phyloP scores from a whole-genome alignment of 2,797 vertebrate species.

The Cottoperca gobio region DNA sequence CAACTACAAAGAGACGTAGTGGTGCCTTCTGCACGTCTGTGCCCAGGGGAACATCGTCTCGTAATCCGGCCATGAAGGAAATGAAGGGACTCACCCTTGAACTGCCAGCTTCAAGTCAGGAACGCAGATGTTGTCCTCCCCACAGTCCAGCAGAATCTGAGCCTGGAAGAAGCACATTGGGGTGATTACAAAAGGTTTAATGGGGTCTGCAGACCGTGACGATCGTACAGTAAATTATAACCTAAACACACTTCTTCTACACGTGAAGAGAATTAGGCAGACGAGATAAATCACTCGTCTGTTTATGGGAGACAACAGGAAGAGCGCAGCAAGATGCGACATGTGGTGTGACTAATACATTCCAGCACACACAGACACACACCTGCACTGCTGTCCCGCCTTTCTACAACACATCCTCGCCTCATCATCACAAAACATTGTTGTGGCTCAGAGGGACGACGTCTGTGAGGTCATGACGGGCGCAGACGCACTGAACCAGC shows the following conservation, averaged over 20 bases:
- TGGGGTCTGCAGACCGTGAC: not conserved
- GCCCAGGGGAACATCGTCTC: too few species aligned
- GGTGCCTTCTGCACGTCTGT: too few species aligned
- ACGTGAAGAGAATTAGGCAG: conserved; percentile 33
- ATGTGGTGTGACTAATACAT: conserved; percentile 71
- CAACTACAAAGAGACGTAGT: too few species aligned
- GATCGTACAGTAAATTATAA: not conserved
- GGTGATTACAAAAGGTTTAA: conserved; percentile 28
- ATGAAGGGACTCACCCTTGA: conserved; percentile 84
- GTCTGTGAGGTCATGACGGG: conserved; percentile 61
- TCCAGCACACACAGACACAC: conserved; percentile 53
- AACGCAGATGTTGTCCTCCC: conserved; percentile 95
- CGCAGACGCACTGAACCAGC: conserved; percentile 50
- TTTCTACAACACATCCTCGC: conserved; percentile 52
- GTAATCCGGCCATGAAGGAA: conserved; percentile 16
- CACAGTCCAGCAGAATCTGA: conserved; percentile 94
- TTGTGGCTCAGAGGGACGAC: conserved; percentile 39
- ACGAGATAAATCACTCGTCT: conserved; percentile 45
- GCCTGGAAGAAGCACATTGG: conserved; percentile 79
- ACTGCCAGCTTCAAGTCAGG: conserved; percentile 93
- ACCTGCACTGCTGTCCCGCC: conserved; percentile 56
- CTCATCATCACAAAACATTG: conserved; percentile 42
- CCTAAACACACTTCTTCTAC: conserved; percentile 19
- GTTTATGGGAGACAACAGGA: conserved; percentile 52
- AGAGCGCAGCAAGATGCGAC: conserved; percentile 60